These are phyloP conservation scores for Pammene fasciana DNA, from an alignment of 2,888 invertebrate species.

Conservation along the genomic window DNA sequence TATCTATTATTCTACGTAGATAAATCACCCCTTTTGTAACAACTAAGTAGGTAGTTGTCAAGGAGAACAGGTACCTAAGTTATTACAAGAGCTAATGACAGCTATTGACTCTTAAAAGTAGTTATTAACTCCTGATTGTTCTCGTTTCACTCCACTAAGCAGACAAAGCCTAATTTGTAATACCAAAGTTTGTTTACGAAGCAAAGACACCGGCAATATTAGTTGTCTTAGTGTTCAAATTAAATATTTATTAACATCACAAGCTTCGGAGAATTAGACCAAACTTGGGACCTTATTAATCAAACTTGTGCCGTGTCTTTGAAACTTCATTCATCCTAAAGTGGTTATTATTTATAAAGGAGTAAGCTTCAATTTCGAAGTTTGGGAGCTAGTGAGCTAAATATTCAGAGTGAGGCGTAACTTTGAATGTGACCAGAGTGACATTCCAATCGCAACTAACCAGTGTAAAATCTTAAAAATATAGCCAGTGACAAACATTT, in stretches of 20 bases:
- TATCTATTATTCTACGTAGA: no score
- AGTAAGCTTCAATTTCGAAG: constrained; percentile 35
- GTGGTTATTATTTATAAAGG: constrained; percentile 38
- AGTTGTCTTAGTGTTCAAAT: constrained; percentile 29
- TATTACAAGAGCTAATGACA: background rate
- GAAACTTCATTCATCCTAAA: constrained; percentile 16
- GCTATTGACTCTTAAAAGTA: constrained; percentile 6
- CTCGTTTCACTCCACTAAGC: background rate
- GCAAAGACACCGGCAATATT: constrained; percentile 28
- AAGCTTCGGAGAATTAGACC: constrained; percentile 35
- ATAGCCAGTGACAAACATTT: no score
- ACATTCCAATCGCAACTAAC: background rate
- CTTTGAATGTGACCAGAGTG: constrained; percentile 35
- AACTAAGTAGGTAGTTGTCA: no score
- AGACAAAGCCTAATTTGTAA: constrained; percentile 27
- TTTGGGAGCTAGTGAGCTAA: constrained; percentile 16
- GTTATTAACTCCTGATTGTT: constrained; percentile 20
- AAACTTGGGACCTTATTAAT: constrained; percentile 38
- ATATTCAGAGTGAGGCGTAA: constrained; percentile 33
- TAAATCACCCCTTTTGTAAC: no score
- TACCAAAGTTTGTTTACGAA: constrained; percentile 25
- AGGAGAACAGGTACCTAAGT: no score
- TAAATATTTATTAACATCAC: constrained; percentile 30
- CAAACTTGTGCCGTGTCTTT: constrained; percentile 34
- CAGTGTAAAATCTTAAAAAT: background rate